A percentile compares a stretch with the other conserved stretches of the same genome.
Evolutionary conservation across 2,797 vertebrate species (phyloP).

Genomic region (Galago senegalensis): DNA sequence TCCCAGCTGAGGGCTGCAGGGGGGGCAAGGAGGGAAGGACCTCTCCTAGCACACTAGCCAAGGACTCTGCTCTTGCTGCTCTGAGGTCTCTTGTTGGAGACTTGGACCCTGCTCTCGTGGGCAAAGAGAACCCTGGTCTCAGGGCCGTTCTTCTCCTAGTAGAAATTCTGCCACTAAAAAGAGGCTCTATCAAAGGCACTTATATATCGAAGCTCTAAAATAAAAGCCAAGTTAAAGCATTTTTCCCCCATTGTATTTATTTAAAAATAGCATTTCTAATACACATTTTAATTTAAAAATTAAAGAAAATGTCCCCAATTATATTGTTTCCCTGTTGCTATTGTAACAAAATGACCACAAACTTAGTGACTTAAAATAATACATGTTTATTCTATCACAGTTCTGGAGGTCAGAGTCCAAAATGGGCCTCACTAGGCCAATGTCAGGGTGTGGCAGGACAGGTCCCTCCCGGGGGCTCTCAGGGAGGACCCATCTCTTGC

Average conservation of each 20-base stretch:
- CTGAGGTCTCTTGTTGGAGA: not conserved
- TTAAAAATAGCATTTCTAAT: not conserved
- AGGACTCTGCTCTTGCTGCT: rapidly evolving
- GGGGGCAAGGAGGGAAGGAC: not conserved
- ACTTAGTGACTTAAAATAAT: too few relatives aligned
- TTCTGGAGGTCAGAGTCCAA: not conserved
- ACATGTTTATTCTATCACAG: not conserved
- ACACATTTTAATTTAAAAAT: not conserved
- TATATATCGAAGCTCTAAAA: not conserved
- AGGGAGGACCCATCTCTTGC: rapidly evolving
- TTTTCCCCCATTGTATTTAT: not conserved
- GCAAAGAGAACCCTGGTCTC: not conserved
- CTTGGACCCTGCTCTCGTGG: too few relatives aligned
- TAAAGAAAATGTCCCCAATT: rapidly evolving
- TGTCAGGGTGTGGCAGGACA: rapidly evolving
- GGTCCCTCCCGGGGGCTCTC: not conserved
- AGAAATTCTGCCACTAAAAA: not conserved
- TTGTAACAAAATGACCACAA: not conserved
- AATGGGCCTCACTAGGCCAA: not conserved
- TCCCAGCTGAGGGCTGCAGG: rapidly evolving
- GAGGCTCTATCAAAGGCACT: not conserved
- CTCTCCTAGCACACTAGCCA: not conserved
- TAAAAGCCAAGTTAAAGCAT: not conserved
- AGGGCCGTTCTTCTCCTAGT: rapidly evolving
- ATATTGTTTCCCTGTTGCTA: not conserved